These are phyloP conservation scores for Actenoides lindsayi DNA, from an alignment of 2,113 vertebrate species.

Conservation along the genomic window DNA sequence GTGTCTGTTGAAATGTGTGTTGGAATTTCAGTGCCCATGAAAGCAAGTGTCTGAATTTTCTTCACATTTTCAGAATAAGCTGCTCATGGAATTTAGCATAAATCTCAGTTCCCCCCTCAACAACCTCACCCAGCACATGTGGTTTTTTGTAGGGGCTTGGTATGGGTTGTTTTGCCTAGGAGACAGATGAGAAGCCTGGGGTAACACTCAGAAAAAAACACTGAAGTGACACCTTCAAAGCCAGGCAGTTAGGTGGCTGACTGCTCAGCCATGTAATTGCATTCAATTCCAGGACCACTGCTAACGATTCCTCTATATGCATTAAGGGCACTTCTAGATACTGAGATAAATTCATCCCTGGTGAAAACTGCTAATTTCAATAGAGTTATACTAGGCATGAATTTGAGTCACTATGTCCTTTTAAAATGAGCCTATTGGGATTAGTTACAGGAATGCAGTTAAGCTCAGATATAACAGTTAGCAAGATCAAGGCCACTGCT, in stretches of 20 bases:
- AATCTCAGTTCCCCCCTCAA: not conserved
- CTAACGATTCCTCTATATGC: not conserved
- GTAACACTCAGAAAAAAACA: not conserved
- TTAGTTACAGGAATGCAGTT: not conserved
- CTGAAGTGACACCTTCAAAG: not conserved
- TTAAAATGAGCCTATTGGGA: not conserved
- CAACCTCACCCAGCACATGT: not conserved
- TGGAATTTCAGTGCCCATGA: not conserved
- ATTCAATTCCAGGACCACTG: not conserved
- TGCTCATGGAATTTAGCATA: not conserved
- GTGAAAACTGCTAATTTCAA: slow-evolving; percentile 25
- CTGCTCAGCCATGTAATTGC: not conserved
- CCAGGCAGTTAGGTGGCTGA: not conserved
- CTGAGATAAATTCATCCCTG: not conserved
- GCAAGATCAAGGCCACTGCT: not conserved
- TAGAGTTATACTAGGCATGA: not conserved
- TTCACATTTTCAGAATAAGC: not conserved
- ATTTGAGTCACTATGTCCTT: slow-evolving; percentile 7
- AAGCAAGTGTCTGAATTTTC: not conserved
- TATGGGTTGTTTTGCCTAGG: fast-evolving
- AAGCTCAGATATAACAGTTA: not conserved
- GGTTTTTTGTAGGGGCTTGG: not conserved
- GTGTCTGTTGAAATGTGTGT: not conserved
- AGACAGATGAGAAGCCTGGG: not conserved
- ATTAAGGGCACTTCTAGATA: not conserved